Evolutionary conservation across 2,797 vertebrate genomes (phyloP), one percentile per base, ranked within the genome.

Genomic region (Eutrigla gurnardus): DNA sequence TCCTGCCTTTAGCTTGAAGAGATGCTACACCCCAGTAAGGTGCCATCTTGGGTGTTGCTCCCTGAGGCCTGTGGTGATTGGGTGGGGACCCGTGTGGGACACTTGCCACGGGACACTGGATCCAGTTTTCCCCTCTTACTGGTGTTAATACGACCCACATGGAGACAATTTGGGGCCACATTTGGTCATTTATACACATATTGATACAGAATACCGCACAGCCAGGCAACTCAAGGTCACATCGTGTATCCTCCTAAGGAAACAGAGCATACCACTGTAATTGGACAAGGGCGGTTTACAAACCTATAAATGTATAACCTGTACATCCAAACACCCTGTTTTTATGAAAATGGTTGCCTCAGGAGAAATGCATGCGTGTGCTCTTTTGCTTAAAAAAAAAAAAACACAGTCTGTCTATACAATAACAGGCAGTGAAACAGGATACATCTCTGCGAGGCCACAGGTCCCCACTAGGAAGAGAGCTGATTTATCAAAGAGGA

Each of bases 391-490:
- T 73, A 75, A 86, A 62, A 70, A 18, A 18, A 43, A 43, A 14
- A 43, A 43, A 43, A 13, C 42, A 10, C 12, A 53, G 50, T 78
- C 63, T 73, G 75, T 84, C 82, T 71, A 46, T 83, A 84, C 69
- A 87, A 86, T 83, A 87, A 90, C 78, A 87, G 67, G 52, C 68
- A 62, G 33, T 79, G 86, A 86, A 92, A 91, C 66, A 15, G 70
- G 79, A 89, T 85, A 59, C 46, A 47, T 73, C 39, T 4, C 74
- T 57, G 75, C 37, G 39, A 50, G 78, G 67, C 73, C 71, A 65
- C 75, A 45, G 43, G 75, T 84, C 73, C 46, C 52, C 61, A 61
- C 50, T 12, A 69, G 49, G 49, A 80, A 46, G 67, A 76, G 53
- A 80, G 77, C 49, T 80, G 75, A 81, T 86, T 88, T 75, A 82